Percentiles rank a stretch among this genome's conserved stretches.
Conservation (phyloP, 1,140 invertebrate genomes). For the Drosophila tani region DNA sequence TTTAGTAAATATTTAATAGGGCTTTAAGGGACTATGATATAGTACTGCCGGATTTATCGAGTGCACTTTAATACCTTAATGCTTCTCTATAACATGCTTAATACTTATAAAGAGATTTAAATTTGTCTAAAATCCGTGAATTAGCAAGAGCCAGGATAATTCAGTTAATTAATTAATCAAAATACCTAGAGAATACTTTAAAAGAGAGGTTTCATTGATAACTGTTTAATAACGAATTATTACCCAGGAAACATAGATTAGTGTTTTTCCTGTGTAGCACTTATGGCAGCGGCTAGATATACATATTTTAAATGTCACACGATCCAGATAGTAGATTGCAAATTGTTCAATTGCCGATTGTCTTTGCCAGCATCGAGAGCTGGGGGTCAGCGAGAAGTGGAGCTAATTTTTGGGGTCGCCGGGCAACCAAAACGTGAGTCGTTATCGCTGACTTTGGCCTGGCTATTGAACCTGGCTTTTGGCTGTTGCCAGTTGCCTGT, state of each 20-base stretch:
- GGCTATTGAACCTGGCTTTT: constrained; percentile 66
- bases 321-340: constrained; percentile 53
- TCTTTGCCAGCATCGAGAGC: constrained; percentile 18
- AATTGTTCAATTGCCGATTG: constrained; percentile 50
- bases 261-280: constrained; percentile 23
- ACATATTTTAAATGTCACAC: constrained; percentile 71
- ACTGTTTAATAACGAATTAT: neutral
- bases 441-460: constrained; percentile 57
- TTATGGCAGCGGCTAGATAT: constrained; percentile 38
- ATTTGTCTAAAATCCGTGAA: too few relatives aligned
- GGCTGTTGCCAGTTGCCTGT: neutral
- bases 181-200: too few relatives aligned
- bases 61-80: too few relatives aligned
- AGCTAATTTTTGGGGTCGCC: constrained; percentile 70
- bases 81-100: too few relatives aligned
- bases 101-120: too few relatives aligned
- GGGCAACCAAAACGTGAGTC: constrained; percentile 59
- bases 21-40: too few relatives aligned
- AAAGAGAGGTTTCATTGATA: too few relatives aligned
- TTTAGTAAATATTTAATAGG: neutral
- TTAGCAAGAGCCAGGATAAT: too few relatives aligned
- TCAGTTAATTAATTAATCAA: too few relatives aligned
- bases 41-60: too few relatives aligned
- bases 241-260: too few relatives aligned
- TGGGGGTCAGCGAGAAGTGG: constrained; percentile 60